phyloP scores from a whole-genome alignment of 2,113 vertebrate species.

The Nymphicus hollandicus region DNA sequence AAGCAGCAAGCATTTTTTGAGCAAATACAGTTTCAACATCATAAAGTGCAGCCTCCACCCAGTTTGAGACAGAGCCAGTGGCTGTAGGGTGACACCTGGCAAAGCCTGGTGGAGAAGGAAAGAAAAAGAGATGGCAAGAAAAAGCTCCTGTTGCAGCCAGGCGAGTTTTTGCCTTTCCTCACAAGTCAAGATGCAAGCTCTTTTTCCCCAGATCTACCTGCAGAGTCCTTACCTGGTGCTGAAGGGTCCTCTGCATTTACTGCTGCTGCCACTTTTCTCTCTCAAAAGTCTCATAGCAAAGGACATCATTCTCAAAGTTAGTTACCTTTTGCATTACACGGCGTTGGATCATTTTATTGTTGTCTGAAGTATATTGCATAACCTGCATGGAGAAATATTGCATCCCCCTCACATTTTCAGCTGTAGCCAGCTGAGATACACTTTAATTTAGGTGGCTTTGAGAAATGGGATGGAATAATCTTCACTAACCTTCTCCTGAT shows the following conservation, averaged over 20 bases:
- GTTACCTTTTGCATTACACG: neutral
- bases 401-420: neutral
- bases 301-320: neutral
- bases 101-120: neutral
- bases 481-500: neutral
- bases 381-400: neutral
- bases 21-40: neutral
- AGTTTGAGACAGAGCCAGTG: neutral
- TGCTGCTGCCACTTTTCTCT: neutral
- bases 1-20: neutral
- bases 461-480: neutral
- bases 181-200: neutral
- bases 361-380: neutral
- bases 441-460: neutral
- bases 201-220: neutral
- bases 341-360: neutral
- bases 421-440: neutral
- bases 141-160: neutral
- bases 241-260: neutral
- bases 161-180: neutral
- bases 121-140: neutral
- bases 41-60: neutral
- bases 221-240: neutral
- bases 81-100: neutral
- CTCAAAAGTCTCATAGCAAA: neutral